Evolutionary conservation across 2,113 vertebrate genomes (phyloP), one percentile per base, ranked within the genome.

Genomic region (Alexandromys fortis): DNA sequence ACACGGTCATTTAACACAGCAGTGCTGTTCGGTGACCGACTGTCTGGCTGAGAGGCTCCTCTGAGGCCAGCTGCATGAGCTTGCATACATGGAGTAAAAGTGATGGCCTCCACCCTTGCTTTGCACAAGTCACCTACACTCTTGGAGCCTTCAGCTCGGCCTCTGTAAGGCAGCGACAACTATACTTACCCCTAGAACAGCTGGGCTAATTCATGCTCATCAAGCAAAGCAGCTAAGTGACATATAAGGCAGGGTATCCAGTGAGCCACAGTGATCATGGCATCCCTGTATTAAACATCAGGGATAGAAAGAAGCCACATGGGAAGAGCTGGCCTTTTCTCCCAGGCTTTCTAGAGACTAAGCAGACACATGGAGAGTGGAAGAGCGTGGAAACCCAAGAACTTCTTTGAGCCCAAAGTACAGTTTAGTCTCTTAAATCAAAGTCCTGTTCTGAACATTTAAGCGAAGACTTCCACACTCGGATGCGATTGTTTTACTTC

Each of bases 271-370:
- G 26, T 42, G 72, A 81, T 72, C n/a, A 85, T 52, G 28, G 61
- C 22, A 55, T 35, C n/a, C 35, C 55, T 68, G 42, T 75, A 35
- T 65, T 21, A 86, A 42, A 30, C 33, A 72, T 26, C 77, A 26
- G 52, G 52, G 26, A 90, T 38, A 82, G 21, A 94, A 91, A 87
- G 58, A n/a, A 38, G 75, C 5, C 30, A 21, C 14, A 0, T 58
- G 52, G n/a, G 61, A 92, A 91, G 21, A 90, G n/a, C 63, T 75
- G 30, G 24, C 42, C 33, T 49, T 76, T 94, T 93, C 63, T 58
- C 77, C 89, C 85, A 70, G n/a, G 72, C 90, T 8, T 93, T 91
- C 90, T 55, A 65, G 38, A 76, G 47, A 85, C 52, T 90, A 95
- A 42, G 55, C 16, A 97, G 90, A 75, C 58, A 86, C 2, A 47